Conservation (phyloP, 2,888 invertebrate species). For the Agrochola circellaris region DNA sequence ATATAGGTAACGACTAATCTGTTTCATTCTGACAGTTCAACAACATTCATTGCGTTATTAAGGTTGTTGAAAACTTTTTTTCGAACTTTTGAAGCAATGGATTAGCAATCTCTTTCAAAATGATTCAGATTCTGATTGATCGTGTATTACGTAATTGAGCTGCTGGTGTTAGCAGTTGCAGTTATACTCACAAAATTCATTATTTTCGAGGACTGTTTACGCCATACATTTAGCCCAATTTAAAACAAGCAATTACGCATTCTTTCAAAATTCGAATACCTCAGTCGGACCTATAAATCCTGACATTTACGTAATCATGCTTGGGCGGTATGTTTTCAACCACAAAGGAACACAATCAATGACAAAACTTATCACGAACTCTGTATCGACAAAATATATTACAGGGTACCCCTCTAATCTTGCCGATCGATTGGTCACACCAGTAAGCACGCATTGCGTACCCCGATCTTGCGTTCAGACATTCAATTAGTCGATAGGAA, state of each 20-base stretch:
- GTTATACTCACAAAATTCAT: background rate
- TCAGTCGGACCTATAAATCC: slow-evolving; percentile 28
- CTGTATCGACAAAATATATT: slow-evolving; percentile 56
- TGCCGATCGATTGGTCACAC: slow-evolving; percentile 57
- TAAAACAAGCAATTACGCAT: slow-evolving; percentile 7
- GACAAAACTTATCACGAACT: slow-evolving; percentile 38
- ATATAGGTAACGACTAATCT: too few species aligned
- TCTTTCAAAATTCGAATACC: slow-evolving; percentile 13
- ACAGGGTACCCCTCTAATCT: slow-evolving; percentile 51
- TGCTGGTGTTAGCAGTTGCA: background rate
- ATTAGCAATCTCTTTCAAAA: too few species aligned
- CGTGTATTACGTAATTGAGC: too few species aligned
- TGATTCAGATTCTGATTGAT: too few species aligned
- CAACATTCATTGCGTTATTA: too few species aligned
- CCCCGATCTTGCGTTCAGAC: slow-evolving; percentile 54
- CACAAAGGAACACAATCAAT: slow-evolving; percentile 45
- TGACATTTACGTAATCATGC: slow-evolving; percentile 18
- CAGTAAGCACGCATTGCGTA: slow-evolving; percentile 61
- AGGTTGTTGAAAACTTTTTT: too few species aligned
- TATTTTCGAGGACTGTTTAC: background rate
- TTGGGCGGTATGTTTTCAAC: slow-evolving; percentile 27
- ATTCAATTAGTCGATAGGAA: slow-evolving; percentile 67
- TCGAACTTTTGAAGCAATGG: too few species aligned
- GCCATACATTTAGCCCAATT: background rate
- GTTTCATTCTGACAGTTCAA: too few species aligned